Conservation (phyloP, 2,888 invertebrate genomes). For the Matsumyia berberina region DNA sequence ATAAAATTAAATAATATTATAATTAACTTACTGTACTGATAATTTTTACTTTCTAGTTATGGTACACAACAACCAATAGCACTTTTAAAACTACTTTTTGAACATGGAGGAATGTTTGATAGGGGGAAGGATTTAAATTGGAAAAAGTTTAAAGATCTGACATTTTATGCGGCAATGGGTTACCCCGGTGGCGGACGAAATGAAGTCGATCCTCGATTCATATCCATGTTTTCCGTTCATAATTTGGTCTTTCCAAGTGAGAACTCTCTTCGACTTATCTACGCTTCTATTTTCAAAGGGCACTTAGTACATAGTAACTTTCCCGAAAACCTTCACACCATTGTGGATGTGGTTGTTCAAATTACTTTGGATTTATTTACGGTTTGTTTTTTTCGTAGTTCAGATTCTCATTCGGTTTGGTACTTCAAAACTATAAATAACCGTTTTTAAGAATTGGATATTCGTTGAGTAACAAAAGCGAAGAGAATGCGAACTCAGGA, state of each 20-base stretch:
- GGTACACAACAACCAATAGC: conserved; percentile 98
- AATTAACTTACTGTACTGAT: too few relatives aligned
- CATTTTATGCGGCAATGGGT: conserved; percentile 93
- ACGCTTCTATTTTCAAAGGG: conserved; percentile 91
- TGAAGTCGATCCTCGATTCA: conserved; percentile 95
- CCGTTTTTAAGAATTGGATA: too few relatives aligned
- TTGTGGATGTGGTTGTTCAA: conserved; percentile 88
- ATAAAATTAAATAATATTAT: too few relatives aligned
- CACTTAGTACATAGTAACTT: conserved; percentile 88
- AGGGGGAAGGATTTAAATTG: conserved; percentile 94
- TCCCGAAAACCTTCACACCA: conserved; percentile 87
- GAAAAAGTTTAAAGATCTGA: conserved; percentile 92
- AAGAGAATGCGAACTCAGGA: too few relatives aligned
- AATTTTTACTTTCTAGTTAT: conserved; percentile 84
- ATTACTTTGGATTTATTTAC: conserved; percentile 94
- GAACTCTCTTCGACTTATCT: conserved; percentile 91
- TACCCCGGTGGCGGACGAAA: conserved; percentile 95
- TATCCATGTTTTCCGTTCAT: conserved; percentile 95
- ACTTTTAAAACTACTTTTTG: conserved; percentile 94
- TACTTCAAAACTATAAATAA: too few relatives aligned
- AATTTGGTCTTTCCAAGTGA: conserved; percentile 94
- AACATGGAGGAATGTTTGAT: conserved; percentile 95
- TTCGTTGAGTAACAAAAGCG: too few relatives aligned
- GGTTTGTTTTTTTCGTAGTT: conserved; percentile 83
- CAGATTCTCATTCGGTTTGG: too few relatives aligned